phyloP scores from a whole-genome alignment of 2,113 vertebrate species.

The Hemiscyllium ocellatum region DNA sequence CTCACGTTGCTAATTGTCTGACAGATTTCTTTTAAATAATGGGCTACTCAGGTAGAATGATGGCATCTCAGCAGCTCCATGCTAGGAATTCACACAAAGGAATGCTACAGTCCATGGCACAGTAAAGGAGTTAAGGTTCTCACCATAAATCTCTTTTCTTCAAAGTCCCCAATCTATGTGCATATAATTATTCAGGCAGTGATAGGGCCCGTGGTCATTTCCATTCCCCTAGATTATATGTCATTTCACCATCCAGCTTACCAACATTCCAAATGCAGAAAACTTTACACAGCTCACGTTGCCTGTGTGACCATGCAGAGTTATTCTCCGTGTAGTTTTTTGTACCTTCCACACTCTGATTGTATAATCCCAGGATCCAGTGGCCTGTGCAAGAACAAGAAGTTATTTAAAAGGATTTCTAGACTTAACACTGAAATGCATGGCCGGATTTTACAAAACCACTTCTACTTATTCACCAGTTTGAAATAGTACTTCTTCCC shows the following conservation, averaged over 20 bases:
- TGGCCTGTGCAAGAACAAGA: slow-evolving; percentile 44
- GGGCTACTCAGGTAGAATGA: background rate
- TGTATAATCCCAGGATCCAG: slow-evolving; percentile 53
- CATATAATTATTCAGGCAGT: background rate
- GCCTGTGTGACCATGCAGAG: slow-evolving; percentile 45
- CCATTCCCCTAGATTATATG: background rate
- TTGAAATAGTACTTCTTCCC: background rate
- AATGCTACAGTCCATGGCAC: background rate
- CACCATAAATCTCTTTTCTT: background rate
- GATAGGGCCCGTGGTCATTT: background rate
- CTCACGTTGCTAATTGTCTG: too few species aligned
- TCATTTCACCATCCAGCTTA: slow-evolving; percentile 30
- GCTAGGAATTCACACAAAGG: background rate
- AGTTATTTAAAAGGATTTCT: background rate
- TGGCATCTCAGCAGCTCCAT: background rate
- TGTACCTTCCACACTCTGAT: slow-evolving; percentile 48
- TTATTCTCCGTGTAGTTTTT: background rate
- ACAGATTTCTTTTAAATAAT: background rate
- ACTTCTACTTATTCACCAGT: background rate
- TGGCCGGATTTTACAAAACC: background rate
- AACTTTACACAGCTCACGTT: slow-evolving; percentile 45
- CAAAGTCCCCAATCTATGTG: background rate
- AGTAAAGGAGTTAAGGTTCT: background rate
- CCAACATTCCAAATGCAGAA: slow-evolving; percentile 45
- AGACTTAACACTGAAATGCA: background rate